Base-by-base conservation (phyloP, 2,797 vertebrate species). In the Danio choprae region DNA sequence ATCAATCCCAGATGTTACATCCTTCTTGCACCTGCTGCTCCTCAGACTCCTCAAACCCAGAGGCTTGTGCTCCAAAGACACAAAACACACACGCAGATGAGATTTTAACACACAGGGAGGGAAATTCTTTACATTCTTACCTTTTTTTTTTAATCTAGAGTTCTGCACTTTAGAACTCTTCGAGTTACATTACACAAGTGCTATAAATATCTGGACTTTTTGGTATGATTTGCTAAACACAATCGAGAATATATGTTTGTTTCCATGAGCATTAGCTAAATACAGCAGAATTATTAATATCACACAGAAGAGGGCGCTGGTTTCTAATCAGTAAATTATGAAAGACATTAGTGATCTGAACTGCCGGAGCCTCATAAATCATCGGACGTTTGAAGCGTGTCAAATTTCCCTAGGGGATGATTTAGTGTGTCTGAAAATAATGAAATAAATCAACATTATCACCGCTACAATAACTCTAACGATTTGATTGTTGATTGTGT, bases 1-100 rank as follows among this genome's bases (percentile, higher is more conserved):
- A 85, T 74, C 71, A 77, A 59, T 67, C 59, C 69, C 86, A 87
- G 64, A 85, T 86, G 84, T 60, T 62, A 12, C 59, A 43, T 44
- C 59, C 29, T 72, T 16, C 60, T 20, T n/a, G 46, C 78, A 86
- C 68, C 71, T 81, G 78, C 75, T 67, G 68, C 48, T 22, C 44
- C 38, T 3, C 36, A 0, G 15, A 41, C 29, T 22, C n/a, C 29
- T 29, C 5, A 53, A 40, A 75, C 7, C 43, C 43, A 40, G 3
- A 51, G 58, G 38, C 40, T 46, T n/a, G 5, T 1, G 13, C 43
- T 59, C 46, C 20, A 16, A 53, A 60, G 50, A 69, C 46, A 41
- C 62, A 43, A 56, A 56, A 67, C 11, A 63, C n/a, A 50, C 29
- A 51, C 41, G 46, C 2, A 40, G 11, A 63, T 41, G 46, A 20